A percentile compares a stretch with the other conserved stretches of the same genome.
phyloP scores from a whole-genome alignment of 2,113 vertebrate genomes.

The Ranitomeya imitator region DNA sequence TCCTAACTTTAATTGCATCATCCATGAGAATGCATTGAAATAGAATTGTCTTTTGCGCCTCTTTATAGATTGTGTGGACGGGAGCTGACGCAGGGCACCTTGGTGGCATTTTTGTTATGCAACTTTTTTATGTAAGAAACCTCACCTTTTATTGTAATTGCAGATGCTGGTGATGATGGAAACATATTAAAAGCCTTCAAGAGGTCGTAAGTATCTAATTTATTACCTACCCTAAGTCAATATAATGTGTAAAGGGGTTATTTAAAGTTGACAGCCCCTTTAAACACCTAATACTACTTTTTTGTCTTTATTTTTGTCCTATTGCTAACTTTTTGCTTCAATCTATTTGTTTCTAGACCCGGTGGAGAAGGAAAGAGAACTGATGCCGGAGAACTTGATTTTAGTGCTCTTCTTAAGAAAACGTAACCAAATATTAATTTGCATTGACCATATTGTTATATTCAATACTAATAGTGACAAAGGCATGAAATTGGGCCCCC shows the following conservation, averaged over 20 bases:
- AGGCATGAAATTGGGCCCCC: neutral
- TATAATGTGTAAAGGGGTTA: neutral
- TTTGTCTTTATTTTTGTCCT: neutral
- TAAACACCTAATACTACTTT: neutral
- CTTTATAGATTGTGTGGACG: neutral
- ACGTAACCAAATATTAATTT: slow-evolving; percentile 67
- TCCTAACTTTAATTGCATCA: neutral
- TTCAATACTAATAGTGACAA: neutral
- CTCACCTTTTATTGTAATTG: neutral
- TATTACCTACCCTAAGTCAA: neutral
- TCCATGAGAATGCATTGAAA: neutral
- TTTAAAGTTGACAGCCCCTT: neutral
- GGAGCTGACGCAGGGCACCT: neutral
- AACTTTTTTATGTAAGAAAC: neutral
- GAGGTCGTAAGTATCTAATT: slow-evolving; percentile 21
- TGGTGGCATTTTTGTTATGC: neutral
- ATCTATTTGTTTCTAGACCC: slow-evolving; percentile 63
- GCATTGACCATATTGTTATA: no score
- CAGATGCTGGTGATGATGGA: slow-evolving; percentile 29
- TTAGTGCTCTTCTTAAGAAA: slow-evolving; percentile 88
- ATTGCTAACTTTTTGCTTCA: neutral
- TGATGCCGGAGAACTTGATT: slow-evolving; percentile 83
- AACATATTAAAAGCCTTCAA: slow-evolving; percentile 54
- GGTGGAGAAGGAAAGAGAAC: slow-evolving; percentile 75
- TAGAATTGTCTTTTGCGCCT: neutral